phyloP scores from a whole-genome alignment of 2,797 vertebrate species.

The Chelon auratus region DNA sequence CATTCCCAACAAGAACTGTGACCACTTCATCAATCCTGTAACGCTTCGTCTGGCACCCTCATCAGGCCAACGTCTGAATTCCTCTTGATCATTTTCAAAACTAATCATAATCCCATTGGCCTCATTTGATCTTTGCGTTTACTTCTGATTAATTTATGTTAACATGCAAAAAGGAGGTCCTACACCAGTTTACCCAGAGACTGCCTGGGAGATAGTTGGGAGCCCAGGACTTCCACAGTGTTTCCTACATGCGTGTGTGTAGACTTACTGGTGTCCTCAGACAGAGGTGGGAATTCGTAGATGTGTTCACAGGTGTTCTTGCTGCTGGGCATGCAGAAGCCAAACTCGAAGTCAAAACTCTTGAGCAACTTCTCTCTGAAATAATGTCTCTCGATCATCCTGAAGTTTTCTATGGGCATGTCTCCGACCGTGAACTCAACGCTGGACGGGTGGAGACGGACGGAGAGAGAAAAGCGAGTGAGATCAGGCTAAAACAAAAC shows the following conservation, averaged over 20 bases:
- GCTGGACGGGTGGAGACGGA: constrained; percentile 71
- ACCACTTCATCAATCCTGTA: background rate
- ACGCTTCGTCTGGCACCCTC: background rate
- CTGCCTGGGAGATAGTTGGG: too few species aligned
- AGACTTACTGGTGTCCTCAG: constrained; percentile 93
- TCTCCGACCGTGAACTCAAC: constrained; percentile 98
- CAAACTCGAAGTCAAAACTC: constrained; percentile 98
- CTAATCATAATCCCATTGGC: background rate
- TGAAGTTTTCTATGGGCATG: constrained; percentile 96
- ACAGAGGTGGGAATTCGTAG: constrained; percentile 97
- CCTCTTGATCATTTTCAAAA: background rate
- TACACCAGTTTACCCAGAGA: background rate
- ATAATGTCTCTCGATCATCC: constrained; percentile 99
- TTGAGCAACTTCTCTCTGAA: constrained; percentile 96
- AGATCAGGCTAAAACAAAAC: background rate
- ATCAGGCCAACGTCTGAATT: too few species aligned
- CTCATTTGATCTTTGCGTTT: background rate
- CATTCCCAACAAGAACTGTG: background rate
- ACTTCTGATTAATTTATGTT: background rate
- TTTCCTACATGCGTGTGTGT: background rate
- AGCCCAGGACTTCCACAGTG: background rate
- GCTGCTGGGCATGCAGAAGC: constrained; percentile 99
- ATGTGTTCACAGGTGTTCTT: constrained; percentile 99
- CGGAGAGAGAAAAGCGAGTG: background rate
- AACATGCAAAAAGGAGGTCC: background rate